Evolutionary conservation across 2,888 invertebrate genomes (phyloP).

Genomic region (Caenorhabditis imperialis): DNA sequence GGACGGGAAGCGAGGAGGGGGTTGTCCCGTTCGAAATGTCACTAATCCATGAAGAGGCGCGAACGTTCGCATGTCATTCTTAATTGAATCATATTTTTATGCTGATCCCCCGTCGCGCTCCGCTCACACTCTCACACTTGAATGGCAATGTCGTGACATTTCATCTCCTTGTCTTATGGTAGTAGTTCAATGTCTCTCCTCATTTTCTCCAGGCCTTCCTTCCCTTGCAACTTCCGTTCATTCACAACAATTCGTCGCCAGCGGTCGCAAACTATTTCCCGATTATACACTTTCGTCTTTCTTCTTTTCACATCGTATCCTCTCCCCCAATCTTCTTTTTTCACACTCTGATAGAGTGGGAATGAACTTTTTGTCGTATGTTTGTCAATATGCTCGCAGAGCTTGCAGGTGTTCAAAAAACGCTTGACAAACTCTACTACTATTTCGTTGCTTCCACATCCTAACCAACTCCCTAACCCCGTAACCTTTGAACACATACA

Average conservation of each 20-base stretch:
- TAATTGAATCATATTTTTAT: constrained; percentile 55
- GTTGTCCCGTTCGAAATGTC: constrained; percentile 36
- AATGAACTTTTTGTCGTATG: constrained; percentile 26
- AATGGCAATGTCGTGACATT: constrained; percentile 54
- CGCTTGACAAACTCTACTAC: constrained; percentile 7
- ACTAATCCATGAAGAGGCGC: constrained; percentile 38
- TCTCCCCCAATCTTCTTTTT: constrained; percentile 5
- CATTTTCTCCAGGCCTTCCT: constrained; percentile 44
- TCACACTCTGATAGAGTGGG: constrained; percentile 40
- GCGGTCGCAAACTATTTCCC: constrained; percentile 51
- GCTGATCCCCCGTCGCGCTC: constrained; percentile 49
- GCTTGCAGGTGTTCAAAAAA: constrained; percentile 41
- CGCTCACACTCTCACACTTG: constrained; percentile 28
- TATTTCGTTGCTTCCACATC: constrained; percentile 17
- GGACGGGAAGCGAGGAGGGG: constrained; percentile 13
- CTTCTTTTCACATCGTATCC: constrained; percentile 20
- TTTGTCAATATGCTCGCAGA: constrained; percentile 26
- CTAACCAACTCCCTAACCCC: too few species aligned
- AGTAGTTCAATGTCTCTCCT: constrained; percentile 52
- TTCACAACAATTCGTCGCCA: constrained; percentile 53
- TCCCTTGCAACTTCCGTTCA: constrained; percentile 55
- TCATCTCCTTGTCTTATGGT: constrained; percentile 46
- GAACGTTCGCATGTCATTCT: constrained; percentile 48
- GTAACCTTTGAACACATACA: constrained; percentile 7
- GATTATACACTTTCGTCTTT: constrained; percentile 52